phyloP scores from a whole-genome alignment of 2,888 invertebrate species.

The Malacosoma neustria region DNA sequence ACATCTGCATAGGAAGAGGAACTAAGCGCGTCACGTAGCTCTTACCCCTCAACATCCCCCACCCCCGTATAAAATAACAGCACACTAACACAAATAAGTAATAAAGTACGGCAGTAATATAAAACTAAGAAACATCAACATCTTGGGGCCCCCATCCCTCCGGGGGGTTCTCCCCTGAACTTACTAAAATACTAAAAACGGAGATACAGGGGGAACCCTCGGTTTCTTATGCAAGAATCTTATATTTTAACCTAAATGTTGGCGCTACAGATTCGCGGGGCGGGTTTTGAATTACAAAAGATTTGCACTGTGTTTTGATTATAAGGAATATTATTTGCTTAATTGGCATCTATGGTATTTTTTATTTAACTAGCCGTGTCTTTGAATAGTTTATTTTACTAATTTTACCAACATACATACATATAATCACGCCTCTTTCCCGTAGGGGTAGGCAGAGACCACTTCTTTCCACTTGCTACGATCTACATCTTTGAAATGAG shows the following conservation, averaged over 20 bases:
- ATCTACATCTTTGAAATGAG: no score
- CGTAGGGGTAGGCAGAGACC: no score
- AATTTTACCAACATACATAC: no score
- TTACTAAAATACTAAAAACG: slow-evolving; percentile 76
- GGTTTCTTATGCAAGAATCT: slow-evolving; percentile 74
- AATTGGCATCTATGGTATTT: no score
- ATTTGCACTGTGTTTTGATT: slow-evolving; percentile 10
- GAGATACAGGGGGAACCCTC: slow-evolving; percentile 66
- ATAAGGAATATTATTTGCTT: no score
- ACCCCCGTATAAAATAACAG: slow-evolving; percentile 35
- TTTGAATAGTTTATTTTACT: no score
- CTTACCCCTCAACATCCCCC: slow-evolving; percentile 31
- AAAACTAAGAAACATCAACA: slow-evolving; percentile 76
- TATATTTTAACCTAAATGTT: slow-evolving; percentile 73
- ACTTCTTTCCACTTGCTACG: no score
- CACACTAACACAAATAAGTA: slow-evolving; percentile 69
- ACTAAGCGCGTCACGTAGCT: slow-evolving; percentile 33
- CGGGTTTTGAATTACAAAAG: slow-evolving; percentile 21
- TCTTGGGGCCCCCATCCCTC: slow-evolving; percentile 47
- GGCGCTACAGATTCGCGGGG: slow-evolving; percentile 23
- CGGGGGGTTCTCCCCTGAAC: slow-evolving; percentile 68
- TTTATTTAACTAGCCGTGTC: no score
- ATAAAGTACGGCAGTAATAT: slow-evolving; percentile 73
- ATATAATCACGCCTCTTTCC: no score
- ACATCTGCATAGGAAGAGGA: slow-evolving; percentile 55